Evolutionary conservation across 2,797 vertebrate species (phyloP).

Genomic region (Threskiornis aethiopicus): DNA sequence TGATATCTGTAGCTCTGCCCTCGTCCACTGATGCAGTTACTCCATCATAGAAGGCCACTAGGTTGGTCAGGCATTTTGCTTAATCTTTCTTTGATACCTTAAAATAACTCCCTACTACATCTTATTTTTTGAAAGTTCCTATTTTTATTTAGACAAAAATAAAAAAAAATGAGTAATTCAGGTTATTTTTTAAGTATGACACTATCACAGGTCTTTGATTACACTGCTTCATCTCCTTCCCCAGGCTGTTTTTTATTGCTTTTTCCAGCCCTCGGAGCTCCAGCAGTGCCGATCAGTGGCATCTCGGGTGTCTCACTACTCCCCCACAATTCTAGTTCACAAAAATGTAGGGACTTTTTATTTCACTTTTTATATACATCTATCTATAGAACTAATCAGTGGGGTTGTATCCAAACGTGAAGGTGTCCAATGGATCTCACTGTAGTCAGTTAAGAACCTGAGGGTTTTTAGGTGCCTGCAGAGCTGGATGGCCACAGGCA

Average conservation of each 20-base stretch:
- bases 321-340: neutral
- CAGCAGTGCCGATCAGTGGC: neutral
- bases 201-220: neutral
- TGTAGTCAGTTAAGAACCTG: accelerated
- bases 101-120: neutral
- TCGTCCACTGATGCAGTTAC: no score
- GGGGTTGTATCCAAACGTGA: neutral
- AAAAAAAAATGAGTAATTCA: neutral
- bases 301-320: neutral
- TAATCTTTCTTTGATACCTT: neutral
- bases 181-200: neutral
- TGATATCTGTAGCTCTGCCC: no score
- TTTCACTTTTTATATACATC: neutral
- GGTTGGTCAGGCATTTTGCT: neutral
- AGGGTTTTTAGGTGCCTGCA: neutral
- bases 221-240: neutral
- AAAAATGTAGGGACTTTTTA: neutral
- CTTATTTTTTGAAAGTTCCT: neutral
- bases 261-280: neutral
- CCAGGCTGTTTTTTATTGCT: neutral
- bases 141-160: neutral
- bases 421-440: neutral
- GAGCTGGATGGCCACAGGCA: neutral
- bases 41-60: no score
- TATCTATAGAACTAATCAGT: neutral